Base-by-base conservation (phyloP, 2,797 vertebrate species). In the Melanogrammus aeglefinus region DNA sequence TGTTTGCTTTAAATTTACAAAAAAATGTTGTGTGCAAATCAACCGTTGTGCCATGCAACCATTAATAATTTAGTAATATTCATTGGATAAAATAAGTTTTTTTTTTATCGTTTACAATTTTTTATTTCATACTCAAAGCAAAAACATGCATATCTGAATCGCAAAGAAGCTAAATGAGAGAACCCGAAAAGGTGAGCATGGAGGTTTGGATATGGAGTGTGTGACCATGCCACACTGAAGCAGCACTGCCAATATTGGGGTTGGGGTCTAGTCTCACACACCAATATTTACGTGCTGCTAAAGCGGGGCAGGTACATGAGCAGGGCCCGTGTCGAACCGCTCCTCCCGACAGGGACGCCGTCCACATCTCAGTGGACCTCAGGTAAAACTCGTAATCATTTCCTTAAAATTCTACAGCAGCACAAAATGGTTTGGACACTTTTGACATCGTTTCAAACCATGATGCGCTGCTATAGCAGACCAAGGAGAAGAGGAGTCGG, bases 201-300 rank as follows among this genome's bases (percentile, higher is more conserved):
- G 75, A 86, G 83, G 78, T 75, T 75, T 85, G 86, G 83, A 81
- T 76, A 85, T 86, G 87, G 92, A 73, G 81, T 77, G 78, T 83
- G 92, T 83, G 94, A 93, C 92, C 95, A 95, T 85, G 93, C 94
- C 96, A 96, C 96, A 93, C 94, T 98, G 94, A 96, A 99, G 97
- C 97, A 99, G 98, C 98, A 99, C 97, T 98, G 95, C 92, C 87
- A 99, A 99, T 97, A 99, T 97, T 98, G 97, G 97, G 95, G 96
- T 96, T 95, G 92, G 94, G 92, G 89, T 92, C 88, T 93, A 90
- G 91, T 92, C 83, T 92, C 93, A 91, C 97, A 97, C 97, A 85
- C 97, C 97, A 99, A 99, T 99, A 99, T 99, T 99, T 99, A 99
- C 97, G 97, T 99, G 98, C 98, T 99, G 98, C 98, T 99, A 97